Percentiles rank a stretch among this genome's conserved stretches.
Conservation (phyloP, 2,888 invertebrate species). For the Parnassius apollo region DNA sequence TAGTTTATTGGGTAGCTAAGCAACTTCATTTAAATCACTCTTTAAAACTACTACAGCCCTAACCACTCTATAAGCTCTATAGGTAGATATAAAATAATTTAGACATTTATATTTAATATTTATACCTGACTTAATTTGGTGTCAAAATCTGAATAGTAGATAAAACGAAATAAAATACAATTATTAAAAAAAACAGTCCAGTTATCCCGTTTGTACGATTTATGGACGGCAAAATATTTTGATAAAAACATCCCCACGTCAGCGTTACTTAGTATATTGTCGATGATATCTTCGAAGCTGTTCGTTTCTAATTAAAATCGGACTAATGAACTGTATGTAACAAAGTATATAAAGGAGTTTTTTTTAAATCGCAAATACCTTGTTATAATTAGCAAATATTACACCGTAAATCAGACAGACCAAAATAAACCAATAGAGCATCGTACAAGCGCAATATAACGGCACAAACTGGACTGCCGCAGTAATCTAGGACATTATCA, state of each 20-base stretch:
- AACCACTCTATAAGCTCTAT: conserved; percentile 78
- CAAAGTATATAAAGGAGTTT: no score
- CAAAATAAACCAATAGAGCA: conserved; percentile 12
- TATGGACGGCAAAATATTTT: conserved; percentile 78
- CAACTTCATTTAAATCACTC: conserved; percentile 36
- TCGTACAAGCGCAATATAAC: conserved; percentile 32
- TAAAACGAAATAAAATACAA: conserved; percentile 51
- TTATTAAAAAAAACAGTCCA: conserved; percentile 58
- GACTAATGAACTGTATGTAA: no score
- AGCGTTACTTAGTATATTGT: conserved; percentile 1
- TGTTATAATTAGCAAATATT: conserved; percentile 1
- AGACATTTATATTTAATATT: conserved; percentile 61
- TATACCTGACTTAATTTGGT: conserved; percentile 57
- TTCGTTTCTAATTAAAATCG: neutral
- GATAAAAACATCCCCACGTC: conserved; percentile 42
- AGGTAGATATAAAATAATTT: conserved; percentile 71
- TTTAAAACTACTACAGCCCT: conserved; percentile 60
- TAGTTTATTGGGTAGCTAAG: neutral
- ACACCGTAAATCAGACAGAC: neutral
- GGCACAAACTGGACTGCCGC: conserved; percentile 58
- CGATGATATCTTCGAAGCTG: conserved; percentile 16
- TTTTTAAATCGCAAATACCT: neutral
- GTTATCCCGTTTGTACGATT: conserved; percentile 54
- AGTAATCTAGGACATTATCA: conserved; percentile 57
- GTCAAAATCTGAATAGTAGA: conserved; percentile 61